These are phyloP conservation scores for Hyperoplus lanceolatus DNA, from an alignment of 2,797 vertebrate species.

Conservation along the genomic window DNA sequence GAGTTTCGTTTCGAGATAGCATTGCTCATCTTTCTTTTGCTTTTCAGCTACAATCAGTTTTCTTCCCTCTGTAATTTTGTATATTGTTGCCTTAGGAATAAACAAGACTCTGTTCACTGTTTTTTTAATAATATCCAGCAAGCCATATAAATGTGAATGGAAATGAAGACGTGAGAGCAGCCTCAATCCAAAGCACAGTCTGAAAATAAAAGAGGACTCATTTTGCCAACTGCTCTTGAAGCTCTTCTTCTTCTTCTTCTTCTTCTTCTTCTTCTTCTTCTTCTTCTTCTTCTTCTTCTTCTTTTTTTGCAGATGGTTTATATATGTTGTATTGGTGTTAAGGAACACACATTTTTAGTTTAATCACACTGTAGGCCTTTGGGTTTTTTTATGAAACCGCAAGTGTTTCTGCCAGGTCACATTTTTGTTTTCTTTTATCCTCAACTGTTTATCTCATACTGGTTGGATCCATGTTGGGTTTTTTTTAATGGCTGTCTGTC, in stretches of 20 bases:
- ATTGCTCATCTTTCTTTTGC: constrained; percentile 73
- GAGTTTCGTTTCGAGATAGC: constrained; percentile 77
- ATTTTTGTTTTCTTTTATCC: constrained; percentile 39
- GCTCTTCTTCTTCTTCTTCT: too few relatives aligned
- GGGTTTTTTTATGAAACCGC: constrained; percentile 41
- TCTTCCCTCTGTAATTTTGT: constrained; percentile 72
- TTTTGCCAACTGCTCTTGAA: constrained; percentile 73
- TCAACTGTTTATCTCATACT: constrained; percentile 16
- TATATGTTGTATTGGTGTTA: constrained; percentile 62
- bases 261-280: too few relatives aligned
- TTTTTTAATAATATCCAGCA: constrained; percentile 79
- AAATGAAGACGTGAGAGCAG: constrained; percentile 71
- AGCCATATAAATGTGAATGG: constrained; percentile 81
- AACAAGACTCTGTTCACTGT: constrained; percentile 77
- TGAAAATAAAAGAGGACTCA: constrained; percentile 72
- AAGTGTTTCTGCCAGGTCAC: constrained; percentile 34
- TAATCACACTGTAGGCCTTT: constrained; percentile 40
- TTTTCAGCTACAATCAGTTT: constrained; percentile 75
- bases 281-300: background rate
- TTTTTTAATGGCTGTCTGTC: constrained; percentile 38
- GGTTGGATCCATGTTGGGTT: constrained; percentile 20
- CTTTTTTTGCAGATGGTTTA: constrained; percentile 71
- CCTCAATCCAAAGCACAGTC: constrained; percentile 81
- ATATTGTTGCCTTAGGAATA: constrained; percentile 86
- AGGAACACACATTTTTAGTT: constrained; percentile 43